A percentile compares a stretch with the other conserved stretches of the same genome.
Evolutionary conservation across 2,888 invertebrate species (phyloP).

Genomic region (Cataglyphis albicans): DNA sequence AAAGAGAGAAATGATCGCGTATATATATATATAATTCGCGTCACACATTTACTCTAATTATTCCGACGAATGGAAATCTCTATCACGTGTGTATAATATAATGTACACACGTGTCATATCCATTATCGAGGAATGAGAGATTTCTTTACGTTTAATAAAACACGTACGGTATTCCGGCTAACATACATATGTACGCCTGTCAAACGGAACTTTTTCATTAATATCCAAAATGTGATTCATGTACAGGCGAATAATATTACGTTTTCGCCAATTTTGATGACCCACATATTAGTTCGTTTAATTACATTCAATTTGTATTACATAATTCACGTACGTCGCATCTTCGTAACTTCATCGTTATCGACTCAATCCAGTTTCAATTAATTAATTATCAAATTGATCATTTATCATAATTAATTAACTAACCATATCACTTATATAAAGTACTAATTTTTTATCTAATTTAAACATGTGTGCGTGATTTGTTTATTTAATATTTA

Average conservation of each 20-base stretch:
- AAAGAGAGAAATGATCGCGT: not conserved
- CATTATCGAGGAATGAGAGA: conserved; percentile 43
- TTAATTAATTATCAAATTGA: conserved; percentile 53
- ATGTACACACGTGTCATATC: conserved; percentile 11
- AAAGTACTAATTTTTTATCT: conserved; percentile 13
- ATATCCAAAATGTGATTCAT: not conserved
- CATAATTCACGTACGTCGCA: conserved; percentile 30
- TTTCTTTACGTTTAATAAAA: conserved; percentile 24
- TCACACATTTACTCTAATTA: conserved; percentile 16
- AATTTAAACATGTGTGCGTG: not conserved
- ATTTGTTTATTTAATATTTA: conserved; percentile 25
- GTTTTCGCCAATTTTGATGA: conserved; percentile 30
- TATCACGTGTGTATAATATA: not conserved
- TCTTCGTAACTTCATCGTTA: conserved; percentile 42
- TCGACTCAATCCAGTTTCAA: conserved; percentile 46
- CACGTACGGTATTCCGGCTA: not conserved
- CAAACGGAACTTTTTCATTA: conserved; percentile 9
- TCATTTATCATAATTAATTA: conserved; percentile 52
- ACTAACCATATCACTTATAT: conserved; percentile 15
- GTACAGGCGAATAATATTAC: not conserved
- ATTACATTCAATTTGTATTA: conserved; percentile 41
- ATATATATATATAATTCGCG: not conserved
- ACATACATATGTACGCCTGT: not conserved
- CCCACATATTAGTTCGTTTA: conserved; percentile 43
- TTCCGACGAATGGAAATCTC: conserved; percentile 1